Conservation (phyloP, 2,888 invertebrate species). For the Slavum lentiscoides region DNA sequence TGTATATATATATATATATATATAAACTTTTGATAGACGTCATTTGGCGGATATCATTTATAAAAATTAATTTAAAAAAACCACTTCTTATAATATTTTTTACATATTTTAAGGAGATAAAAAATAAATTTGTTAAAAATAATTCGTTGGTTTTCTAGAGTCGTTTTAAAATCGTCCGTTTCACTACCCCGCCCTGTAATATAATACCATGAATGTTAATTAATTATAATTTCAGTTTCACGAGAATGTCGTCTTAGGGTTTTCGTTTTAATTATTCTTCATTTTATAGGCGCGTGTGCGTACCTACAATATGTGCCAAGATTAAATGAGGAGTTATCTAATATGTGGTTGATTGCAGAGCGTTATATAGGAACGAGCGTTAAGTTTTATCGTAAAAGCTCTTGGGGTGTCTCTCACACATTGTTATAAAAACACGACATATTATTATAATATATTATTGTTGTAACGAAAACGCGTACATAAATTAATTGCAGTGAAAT, state of each 20-base stretch:
- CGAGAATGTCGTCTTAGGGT: background rate
- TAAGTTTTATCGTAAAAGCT: background rate
- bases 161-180: background rate
- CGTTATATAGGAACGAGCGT: background rate
- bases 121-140: no score
- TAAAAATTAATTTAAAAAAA: no score
- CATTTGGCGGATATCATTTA: no score
- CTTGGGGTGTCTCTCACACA: background rate
- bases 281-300: background rate
- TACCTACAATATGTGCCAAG: background rate
- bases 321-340: background rate
- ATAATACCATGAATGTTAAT: background rate
- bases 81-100: no score
- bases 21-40: no score
- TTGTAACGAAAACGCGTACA: no score
- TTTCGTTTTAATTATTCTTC: background rate
- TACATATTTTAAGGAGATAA: no score
- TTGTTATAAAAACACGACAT: background rate
- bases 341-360: background rate
- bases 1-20: no score
- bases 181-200: background rate
- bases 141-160: no score
- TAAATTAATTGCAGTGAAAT: no score
- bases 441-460: background rate
- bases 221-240: background rate